Evolutionary conservation across 2,888 invertebrate genomes (phyloP).

Genomic region (Drosophila nr. medialis): DNA sequence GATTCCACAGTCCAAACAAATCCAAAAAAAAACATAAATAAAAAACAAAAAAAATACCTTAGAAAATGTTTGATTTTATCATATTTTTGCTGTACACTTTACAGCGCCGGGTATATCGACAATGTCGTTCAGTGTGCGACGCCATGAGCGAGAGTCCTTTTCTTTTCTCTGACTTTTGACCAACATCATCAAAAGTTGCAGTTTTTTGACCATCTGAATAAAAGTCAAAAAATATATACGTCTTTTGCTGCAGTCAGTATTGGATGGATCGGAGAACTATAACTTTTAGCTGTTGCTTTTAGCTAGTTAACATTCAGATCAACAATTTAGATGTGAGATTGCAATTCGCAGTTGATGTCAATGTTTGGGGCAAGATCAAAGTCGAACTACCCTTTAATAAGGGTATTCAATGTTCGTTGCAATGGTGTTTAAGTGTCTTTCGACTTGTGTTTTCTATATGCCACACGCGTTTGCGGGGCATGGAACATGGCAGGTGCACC

Average conservation of each 20-base stretch:
- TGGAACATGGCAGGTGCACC: slow-evolving; percentile 35
- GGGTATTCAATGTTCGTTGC: not conserved
- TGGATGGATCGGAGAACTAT: not conserved
- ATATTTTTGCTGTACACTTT: not conserved
- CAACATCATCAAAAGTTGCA: too few species aligned
- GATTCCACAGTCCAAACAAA: not conserved
- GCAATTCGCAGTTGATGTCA: not conserved
- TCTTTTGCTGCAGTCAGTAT: not conserved
- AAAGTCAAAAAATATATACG: not conserved
- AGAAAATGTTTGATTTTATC: slow-evolving; percentile 18
- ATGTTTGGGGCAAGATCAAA: too few species aligned
- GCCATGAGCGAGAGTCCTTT: too few species aligned
- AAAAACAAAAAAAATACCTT: slow-evolving; percentile 1
- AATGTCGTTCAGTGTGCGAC: not conserved
- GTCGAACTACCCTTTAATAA: not conserved
- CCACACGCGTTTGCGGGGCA: slow-evolving; percentile 22
- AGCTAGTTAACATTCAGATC: not conserved
- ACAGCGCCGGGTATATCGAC: accelerated
- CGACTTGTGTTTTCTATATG: slow-evolving; percentile 14
- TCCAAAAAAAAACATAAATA: slow-evolving; percentile 1
- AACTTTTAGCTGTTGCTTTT: not conserved
- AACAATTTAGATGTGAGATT: not conserved
- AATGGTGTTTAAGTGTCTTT: not conserved
- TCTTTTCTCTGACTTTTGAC: too few species aligned
- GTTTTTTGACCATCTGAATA: not conserved